phyloP scores from a whole-genome alignment of 2,888 invertebrate genomes.

The Metellina segmentata region DNA sequence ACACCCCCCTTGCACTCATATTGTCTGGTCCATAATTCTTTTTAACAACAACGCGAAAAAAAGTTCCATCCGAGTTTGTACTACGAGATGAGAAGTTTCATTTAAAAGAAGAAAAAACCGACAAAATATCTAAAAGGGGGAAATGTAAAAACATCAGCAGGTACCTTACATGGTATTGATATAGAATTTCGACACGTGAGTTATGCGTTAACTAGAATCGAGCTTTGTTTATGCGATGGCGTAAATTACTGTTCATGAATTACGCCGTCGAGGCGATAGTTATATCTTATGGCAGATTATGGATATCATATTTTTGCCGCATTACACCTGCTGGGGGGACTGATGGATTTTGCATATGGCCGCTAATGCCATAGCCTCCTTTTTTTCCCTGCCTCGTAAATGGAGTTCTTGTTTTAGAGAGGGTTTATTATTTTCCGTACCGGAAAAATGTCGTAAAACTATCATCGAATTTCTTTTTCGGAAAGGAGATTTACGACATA shows the following conservation, averaged over 20 bases:
- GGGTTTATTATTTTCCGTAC: conserved; percentile 8
- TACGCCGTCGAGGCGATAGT: conserved; percentile 12
- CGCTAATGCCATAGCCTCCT: conserved; percentile 25
- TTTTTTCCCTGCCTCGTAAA: conserved; percentile 20
- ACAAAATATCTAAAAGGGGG: neutral
- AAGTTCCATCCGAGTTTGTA: neutral
- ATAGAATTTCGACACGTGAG: conserved; percentile 47
- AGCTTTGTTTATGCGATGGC: conserved; percentile 23
- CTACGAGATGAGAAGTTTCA: neutral
- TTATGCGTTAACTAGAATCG: conserved; percentile 33
- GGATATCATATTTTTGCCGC: conserved; percentile 51
- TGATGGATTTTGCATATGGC: conserved; percentile 46
- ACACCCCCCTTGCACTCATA: conserved; percentile 21
- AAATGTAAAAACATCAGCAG: conserved; percentile 1
- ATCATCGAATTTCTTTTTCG: conserved; percentile 29
- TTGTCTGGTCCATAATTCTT: conserved; percentile 53
- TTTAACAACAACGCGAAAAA: conserved; percentile 3
- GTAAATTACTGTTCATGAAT: conserved; percentile 59
- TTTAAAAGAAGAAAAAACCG: neutral
- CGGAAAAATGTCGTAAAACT: conserved; percentile 36
- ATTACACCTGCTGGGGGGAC: conserved; percentile 21
- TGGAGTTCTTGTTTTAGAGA: conserved; percentile 39
- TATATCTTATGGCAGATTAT: conserved; percentile 47
- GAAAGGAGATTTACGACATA: conserved; percentile 18
- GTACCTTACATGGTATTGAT: conserved; percentile 43